These are phyloP conservation scores for Hestina assimilis DNA, from an alignment of 1,140 invertebrate genomes.

Conservation along the genomic window DNA sequence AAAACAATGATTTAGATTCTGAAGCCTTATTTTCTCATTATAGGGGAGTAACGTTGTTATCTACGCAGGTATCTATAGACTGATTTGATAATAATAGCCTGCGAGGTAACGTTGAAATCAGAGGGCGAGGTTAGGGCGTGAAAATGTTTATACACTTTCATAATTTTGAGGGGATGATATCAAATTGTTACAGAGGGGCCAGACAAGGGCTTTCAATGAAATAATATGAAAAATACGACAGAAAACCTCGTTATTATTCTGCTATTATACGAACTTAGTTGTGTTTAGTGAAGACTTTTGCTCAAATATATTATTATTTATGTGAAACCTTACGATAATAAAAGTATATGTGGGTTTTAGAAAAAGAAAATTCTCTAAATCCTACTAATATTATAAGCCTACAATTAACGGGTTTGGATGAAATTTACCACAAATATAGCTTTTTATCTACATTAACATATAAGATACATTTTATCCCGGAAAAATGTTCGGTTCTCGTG, in stretches of 20 bases:
- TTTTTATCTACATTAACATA: too few relatives aligned
- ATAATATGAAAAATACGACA: constrained; percentile 68
- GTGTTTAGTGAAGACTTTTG: neutral
- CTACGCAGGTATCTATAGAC: constrained; percentile 67
- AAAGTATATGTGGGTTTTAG: neutral
- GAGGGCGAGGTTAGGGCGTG: constrained; percentile 56
- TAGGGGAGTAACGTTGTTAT: constrained; percentile 55
- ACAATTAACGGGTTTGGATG: too few relatives aligned
- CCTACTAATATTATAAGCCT: too few relatives aligned
- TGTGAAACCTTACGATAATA: neutral
- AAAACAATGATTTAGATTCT: constrained; percentile 73
- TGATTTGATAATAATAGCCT: constrained; percentile 78
- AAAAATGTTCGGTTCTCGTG: too few relatives aligned
- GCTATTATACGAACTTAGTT: constrained; percentile 12
- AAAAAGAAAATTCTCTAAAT: too few relatives aligned
- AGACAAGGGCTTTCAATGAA: constrained; percentile 64
- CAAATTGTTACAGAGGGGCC: constrained; percentile 51
- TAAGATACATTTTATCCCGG: too few relatives aligned
- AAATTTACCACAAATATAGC: too few relatives aligned
- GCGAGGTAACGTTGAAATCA: constrained; percentile 61
- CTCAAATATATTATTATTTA: neutral
- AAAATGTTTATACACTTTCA: constrained; percentile 78
- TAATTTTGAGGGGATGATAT: constrained; percentile 75
- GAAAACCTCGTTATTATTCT: constrained; percentile 57
- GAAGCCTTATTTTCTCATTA: constrained; percentile 68